Evolutionary conservation across 2,888 invertebrate species (phyloP).

Genomic region (Epirrita christyi): DNA sequence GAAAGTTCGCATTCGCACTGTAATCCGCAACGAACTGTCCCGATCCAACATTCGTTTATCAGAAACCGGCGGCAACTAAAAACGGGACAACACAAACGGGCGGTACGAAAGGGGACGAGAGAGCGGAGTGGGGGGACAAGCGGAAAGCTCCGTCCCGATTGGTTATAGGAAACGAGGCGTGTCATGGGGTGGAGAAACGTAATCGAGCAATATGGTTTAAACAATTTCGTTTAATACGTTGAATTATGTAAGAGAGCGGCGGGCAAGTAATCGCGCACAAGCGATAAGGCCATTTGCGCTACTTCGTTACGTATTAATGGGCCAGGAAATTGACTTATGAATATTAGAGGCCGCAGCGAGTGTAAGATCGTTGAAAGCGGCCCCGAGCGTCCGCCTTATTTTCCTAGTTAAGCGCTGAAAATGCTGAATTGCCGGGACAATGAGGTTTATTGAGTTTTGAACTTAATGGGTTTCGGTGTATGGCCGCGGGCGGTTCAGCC

Average conservation of each 20-base stretch:
- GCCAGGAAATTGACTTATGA: conserved; percentile 85
- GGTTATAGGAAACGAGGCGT: conserved; percentile 78
- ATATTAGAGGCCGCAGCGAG: conserved; percentile 81
- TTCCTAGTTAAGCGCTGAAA: conserved; percentile 78
- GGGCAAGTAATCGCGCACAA: conserved; percentile 84
- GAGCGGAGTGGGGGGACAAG: conserved; percentile 53
- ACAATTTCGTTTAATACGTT: conserved; percentile 86
- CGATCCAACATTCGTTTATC: conserved; percentile 59
- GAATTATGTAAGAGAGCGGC: conserved; percentile 85
- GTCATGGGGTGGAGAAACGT: conserved; percentile 80
- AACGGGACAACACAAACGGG: conserved; percentile 58
- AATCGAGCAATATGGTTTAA: conserved; percentile 86
- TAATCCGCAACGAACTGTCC: conserved; percentile 52
- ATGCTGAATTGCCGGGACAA: conserved; percentile 54
- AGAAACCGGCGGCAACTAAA: conserved; percentile 59
- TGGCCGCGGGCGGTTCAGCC: conserved; percentile 67
- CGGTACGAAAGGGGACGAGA: conserved; percentile 54
- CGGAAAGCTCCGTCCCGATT: conserved; percentile 60
- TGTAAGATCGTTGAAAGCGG: conserved; percentile 78
- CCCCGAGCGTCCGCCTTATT: conserved; percentile 75
- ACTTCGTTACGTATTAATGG: conserved; percentile 85
- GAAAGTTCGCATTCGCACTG: conserved; percentile 54
- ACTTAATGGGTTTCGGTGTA: conserved; percentile 75
- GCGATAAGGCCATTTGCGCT: conserved; percentile 85
- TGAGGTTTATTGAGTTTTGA: conserved; percentile 80